phyloP scores from a whole-genome alignment of 1,140 invertebrate genomes.

The Battus philenor region DNA sequence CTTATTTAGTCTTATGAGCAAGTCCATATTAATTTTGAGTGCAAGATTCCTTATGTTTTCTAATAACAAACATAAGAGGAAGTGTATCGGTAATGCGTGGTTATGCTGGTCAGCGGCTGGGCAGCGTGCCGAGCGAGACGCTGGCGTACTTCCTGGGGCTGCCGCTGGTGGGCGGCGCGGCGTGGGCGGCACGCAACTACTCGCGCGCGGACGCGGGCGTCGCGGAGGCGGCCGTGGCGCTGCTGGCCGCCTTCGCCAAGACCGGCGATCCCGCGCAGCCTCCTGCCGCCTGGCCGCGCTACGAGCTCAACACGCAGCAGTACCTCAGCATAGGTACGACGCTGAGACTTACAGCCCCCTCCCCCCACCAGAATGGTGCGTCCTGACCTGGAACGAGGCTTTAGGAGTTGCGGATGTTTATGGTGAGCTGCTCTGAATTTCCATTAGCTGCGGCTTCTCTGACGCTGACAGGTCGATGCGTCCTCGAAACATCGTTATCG shows the following conservation, averaged over 20 bases:
- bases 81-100: conserved; percentile 90
- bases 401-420: no score
- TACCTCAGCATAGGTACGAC: conserved; percentile 85
- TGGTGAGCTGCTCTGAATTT: no score
- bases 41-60: no score
- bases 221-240: conserved; percentile 84
- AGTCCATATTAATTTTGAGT: no score
- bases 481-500: no score
- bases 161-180: conserved; percentile 80
- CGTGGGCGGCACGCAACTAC: conserved; percentile 83
- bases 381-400: no score
- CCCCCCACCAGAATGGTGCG: no score
- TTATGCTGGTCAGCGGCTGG: conserved; percentile 78
- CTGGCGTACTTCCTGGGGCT: conserved; percentile 91
- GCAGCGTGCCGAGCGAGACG: conserved; percentile 90
- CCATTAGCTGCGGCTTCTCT: no score
- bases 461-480: no score
- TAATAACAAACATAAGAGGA: no score
- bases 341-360: no score
- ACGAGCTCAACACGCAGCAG: conserved; percentile 84
- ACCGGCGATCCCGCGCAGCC: conserved; percentile 80
- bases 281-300: conserved; percentile 79
- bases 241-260: conserved; percentile 86
- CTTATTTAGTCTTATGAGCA: no score
- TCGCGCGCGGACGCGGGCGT: conserved; percentile 84